Evolutionary conservation across 2,797 vertebrate genomes (phyloP).

Genomic region (Podarcis lilfordi): DNA sequence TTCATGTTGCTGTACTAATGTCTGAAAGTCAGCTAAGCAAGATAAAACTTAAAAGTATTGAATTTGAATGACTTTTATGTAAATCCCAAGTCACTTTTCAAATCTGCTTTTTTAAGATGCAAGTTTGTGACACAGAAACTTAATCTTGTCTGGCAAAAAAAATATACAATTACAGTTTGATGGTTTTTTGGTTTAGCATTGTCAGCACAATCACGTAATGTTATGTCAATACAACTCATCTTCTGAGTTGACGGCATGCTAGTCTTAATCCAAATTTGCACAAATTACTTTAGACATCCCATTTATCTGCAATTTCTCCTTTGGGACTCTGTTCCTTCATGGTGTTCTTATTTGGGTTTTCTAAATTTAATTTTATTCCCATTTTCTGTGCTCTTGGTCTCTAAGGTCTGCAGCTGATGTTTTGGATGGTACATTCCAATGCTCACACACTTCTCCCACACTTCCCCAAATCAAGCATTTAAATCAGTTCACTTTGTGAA

Average conservation of each 20-base stretch:
- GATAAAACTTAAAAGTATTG: neutral
- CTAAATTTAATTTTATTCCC: neutral
- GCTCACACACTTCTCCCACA: neutral
- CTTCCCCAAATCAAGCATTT: neutral
- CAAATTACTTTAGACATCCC: conserved; percentile 11
- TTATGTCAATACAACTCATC: conserved; percentile 11
- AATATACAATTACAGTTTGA: neutral
- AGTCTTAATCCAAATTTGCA: conserved; percentile 14
- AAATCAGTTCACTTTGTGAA: neutral
- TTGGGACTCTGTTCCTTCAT: neutral
- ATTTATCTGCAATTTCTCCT: conserved; percentile 30
- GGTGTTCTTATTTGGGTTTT: conserved; percentile 7
- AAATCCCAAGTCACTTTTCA: conserved; percentile 18
- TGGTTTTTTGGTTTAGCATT: conserved; percentile 19
- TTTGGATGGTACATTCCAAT: neutral
- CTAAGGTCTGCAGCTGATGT: conserved; percentile 4
- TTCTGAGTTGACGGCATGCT: conserved; percentile 12
- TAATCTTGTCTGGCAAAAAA: conserved; percentile 5
- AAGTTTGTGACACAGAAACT: fast-evolving
- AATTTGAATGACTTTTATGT: conserved; percentile 1
- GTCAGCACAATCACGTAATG: neutral
- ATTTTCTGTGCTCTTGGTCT: neutral
- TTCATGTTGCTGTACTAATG: neutral
- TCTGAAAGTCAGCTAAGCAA: conserved; percentile 14
- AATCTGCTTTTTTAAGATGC: conserved; percentile 29